Evolutionary conservation across 2,113 vertebrate species (phyloP).

Genomic region (Limnothrissa miodon): DNA sequence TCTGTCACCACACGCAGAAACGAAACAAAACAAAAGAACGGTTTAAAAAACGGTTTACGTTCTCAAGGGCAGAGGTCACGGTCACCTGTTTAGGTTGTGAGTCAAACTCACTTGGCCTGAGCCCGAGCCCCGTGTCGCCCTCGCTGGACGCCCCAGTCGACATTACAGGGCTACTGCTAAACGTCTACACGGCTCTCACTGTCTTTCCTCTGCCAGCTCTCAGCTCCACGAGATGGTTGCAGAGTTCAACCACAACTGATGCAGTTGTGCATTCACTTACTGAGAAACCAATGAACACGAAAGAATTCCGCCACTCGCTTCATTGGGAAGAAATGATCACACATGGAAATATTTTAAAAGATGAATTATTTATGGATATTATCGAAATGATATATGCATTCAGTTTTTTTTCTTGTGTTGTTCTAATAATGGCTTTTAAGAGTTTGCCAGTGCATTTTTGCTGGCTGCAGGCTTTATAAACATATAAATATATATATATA

Average conservation of each 20-base stretch:
- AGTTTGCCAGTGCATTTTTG: constrained; percentile 11
- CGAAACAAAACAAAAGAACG: not conserved
- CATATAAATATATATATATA: not conserved
- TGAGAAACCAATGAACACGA: not conserved
- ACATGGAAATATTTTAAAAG: not conserved
- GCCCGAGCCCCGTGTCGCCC: not conserved
- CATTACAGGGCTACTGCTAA: not conserved
- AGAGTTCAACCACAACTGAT: not conserved
- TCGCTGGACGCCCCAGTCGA: not conserved
- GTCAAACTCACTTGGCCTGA: not conserved
- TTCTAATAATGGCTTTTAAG: constrained; percentile 17
- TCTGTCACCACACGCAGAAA: not conserved
- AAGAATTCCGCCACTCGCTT: not conserved
- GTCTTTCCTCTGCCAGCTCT: not conserved
- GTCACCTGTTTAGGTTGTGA: not conserved
- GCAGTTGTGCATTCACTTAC: not conserved
- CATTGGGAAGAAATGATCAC: not conserved
- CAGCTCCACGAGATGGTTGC: not conserved
- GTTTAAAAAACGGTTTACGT: not conserved
- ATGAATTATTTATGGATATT: not conserved
- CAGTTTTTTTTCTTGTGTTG: not conserved
- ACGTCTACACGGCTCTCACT: not conserved
- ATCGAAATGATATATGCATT: not conserved
- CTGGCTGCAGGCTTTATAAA: constrained; percentile 4
- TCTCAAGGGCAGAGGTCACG: not conserved